Conservation (phyloP, 2,888 invertebrate genomes). For the Agonopterix arenella region DNA sequence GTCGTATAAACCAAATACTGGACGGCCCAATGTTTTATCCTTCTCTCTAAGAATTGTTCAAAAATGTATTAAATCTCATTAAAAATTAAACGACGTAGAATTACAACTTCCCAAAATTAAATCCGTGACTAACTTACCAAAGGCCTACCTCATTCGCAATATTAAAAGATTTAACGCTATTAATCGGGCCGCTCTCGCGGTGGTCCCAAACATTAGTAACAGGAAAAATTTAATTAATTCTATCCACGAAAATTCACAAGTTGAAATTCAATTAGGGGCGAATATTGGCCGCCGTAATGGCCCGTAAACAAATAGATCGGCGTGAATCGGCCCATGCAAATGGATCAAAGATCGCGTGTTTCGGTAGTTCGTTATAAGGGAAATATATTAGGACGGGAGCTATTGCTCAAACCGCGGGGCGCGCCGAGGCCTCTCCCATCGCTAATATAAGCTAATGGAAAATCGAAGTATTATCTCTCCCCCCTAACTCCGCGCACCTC, state of each 20-base stretch:
- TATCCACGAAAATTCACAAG: constrained; percentile 60
- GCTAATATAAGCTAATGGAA: constrained; percentile 73
- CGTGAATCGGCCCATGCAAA: constrained; percentile 57
- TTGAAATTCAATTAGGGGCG: constrained; percentile 63
- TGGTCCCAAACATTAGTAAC: constrained; percentile 31
- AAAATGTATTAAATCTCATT: too few relatives aligned
- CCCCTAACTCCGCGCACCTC: constrained; percentile 27
- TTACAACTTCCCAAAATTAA: too few relatives aligned
- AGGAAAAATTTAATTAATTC: constrained; percentile 62
- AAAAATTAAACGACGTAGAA: too few relatives aligned
- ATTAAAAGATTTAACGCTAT: constrained; percentile 52
- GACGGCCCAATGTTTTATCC: too few relatives aligned
- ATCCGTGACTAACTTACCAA: not conserved
- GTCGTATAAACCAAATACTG: not conserved
- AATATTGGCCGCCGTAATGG: constrained; percentile 57
- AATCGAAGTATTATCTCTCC: constrained; percentile 72
- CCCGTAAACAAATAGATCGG: constrained; percentile 59
- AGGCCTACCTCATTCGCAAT: constrained; percentile 33
- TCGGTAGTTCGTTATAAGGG: constrained; percentile 62
- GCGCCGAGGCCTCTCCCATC: constrained; percentile 59
- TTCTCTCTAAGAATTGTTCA: too few relatives aligned
- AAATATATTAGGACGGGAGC: constrained; percentile 66
- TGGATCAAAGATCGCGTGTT: constrained; percentile 74
- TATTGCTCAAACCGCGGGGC: constrained; percentile 47
- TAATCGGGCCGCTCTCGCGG: constrained; percentile 32